phyloP scores from a whole-genome alignment of 2,888 invertebrate genomes.

The Timandra comae region DNA sequence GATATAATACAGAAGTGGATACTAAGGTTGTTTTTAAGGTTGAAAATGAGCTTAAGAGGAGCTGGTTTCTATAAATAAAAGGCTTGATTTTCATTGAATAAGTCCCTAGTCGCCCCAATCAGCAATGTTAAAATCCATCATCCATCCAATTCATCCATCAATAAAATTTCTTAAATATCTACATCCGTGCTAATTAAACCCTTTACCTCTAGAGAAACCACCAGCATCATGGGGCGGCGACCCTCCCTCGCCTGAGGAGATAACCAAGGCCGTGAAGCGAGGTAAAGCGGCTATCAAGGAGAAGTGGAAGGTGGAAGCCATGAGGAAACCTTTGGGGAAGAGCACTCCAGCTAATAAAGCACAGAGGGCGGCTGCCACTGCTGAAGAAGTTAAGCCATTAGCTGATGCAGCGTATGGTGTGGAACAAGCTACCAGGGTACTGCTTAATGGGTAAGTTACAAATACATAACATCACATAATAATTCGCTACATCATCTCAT shows the following conservation, averaged over 20 bases:
- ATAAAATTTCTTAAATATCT: no score
- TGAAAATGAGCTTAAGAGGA: no score
- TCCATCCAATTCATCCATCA: no score
- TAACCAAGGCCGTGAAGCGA: conserved; percentile 67
- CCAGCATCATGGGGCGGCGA: conserved; percentile 36
- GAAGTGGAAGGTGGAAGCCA: conserved; percentile 73
- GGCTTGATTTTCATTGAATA: no score
- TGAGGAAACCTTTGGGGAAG: conserved; percentile 54
- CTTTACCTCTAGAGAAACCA: conserved; percentile 44
- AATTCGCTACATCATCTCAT: no score
- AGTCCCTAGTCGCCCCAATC: no score
- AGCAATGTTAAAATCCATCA: no score
- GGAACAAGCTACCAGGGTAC: conserved; percentile 80
- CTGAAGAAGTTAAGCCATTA: conserved; percentile 75
- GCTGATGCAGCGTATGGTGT: conserved; percentile 82
- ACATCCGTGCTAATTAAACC: no score
- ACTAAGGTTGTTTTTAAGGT: no score
- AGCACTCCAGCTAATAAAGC: conserved; percentile 82
- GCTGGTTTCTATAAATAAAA: no score
- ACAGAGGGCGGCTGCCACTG: conserved; percentile 82
- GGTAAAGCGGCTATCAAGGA: conserved; percentile 77
- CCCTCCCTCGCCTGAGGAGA: conserved; percentile 45
- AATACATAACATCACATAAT: no score
- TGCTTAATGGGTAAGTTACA: conserved; percentile 74
- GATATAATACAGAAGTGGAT: no score